These are phyloP conservation scores for Crotalus helleri DNA, from an alignment of 2,113 vertebrate species.

Conservation along the genomic window DNA sequence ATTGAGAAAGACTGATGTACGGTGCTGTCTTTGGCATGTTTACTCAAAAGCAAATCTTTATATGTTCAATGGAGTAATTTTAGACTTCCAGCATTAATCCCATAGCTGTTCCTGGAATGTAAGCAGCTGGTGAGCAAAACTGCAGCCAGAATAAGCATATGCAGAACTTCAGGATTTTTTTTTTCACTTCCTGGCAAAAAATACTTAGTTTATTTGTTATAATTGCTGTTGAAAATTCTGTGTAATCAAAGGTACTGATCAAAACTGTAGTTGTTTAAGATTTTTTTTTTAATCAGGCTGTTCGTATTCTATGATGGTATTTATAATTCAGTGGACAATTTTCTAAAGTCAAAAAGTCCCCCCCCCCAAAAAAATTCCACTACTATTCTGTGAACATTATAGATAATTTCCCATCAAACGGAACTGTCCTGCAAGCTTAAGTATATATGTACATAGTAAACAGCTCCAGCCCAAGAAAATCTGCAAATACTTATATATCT, in stretches of 20 bases:
- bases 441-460: neutral
- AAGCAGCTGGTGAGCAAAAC: neutral
- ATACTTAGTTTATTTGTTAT: neutral
- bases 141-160: neutral
- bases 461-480: conserved; percentile 6
- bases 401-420: conserved; percentile 5
- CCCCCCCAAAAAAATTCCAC: neutral
- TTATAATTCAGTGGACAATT: neutral
- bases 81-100: neutral
- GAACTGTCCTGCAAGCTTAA: conserved; percentile 12
- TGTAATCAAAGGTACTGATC: neutral
- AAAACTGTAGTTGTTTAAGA: neutral
- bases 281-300: neutral
- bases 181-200: neutral
- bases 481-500: conserved; percentile 3
- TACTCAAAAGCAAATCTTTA: neutral
- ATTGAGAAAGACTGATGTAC: neutral
- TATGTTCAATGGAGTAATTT: neutral
- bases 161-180: neutral
- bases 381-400: neutral
- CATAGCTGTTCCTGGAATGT: neutral
- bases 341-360: neutral
- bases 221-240: neutral
- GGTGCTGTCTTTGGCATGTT: neutral
- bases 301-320: neutral